A percentile compares a stretch with the other conserved stretches of the same genome.
Evolutionary conservation across 2,888 invertebrate species (phyloP).

Genomic region (Hydrotaea cyrtoneurina): DNA sequence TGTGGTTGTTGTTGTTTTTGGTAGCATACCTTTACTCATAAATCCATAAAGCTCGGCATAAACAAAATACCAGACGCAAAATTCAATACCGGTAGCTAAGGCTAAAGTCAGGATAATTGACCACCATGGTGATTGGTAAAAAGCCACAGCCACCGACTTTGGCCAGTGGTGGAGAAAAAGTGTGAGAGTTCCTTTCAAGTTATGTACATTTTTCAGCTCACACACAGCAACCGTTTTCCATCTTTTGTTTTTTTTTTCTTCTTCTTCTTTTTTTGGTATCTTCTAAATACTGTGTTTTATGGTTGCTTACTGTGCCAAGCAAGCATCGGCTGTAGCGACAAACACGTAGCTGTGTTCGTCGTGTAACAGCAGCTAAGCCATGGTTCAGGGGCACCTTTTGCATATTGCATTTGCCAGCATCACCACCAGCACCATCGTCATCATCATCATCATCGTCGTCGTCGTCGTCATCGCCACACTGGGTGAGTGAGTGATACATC

Average conservation of each 20-base stretch:
- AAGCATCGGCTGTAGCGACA: background rate
- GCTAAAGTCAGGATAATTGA: slow-evolving; percentile 59
- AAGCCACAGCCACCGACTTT: slow-evolving; percentile 35
- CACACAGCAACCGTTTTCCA: background rate
- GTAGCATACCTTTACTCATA: slow-evolving; percentile 56
- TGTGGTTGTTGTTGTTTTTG: background rate
- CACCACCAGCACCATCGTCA: background rate
- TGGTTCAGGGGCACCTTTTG: slow-evolving; percentile 51
- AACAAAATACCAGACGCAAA: slow-evolving; percentile 59
- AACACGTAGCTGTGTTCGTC: background rate
- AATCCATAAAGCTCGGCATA: slow-evolving; percentile 64
- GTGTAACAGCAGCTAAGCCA: slow-evolving; percentile 30
- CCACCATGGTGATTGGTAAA: slow-evolving; percentile 53
- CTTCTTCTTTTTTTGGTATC: background rate
- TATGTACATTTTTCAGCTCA: background rate
- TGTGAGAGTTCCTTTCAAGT: slow-evolving; percentile 34
- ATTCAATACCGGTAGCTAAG: slow-evolving; percentile 65
- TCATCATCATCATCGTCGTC: slow-evolving; percentile 2
- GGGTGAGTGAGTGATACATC: slow-evolving; percentile 60
- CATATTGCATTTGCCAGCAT: slow-evolving; percentile 41
- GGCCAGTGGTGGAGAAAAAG: slow-evolving; percentile 9
- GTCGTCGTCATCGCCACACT: slow-evolving; percentile 33
- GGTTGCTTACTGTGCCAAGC: slow-evolving; percentile 9
- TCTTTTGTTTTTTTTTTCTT: background rate
- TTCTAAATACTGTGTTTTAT: slow-evolving; percentile 22